These are phyloP conservation scores for Lasioglossum pauxillum DNA, from an alignment of 2,888 invertebrate genomes.

Conservation along the genomic window DNA sequence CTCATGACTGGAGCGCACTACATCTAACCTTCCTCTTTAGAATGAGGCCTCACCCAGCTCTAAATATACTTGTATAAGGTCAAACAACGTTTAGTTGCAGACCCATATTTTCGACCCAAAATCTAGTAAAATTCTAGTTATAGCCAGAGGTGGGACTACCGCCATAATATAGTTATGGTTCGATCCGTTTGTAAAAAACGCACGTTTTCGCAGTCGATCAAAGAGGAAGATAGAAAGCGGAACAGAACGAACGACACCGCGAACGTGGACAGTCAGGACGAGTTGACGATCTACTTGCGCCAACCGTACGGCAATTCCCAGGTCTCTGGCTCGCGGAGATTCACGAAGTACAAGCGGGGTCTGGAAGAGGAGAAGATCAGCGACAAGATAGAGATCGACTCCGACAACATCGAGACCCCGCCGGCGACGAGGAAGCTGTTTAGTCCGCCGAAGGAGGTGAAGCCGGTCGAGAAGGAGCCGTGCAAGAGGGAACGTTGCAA, in stretches of 20 bases:
- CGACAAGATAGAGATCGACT: conserved; percentile 93
- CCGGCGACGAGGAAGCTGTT: conserved; percentile 91
- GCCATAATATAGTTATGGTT: not conserved
- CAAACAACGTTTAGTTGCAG: no score
- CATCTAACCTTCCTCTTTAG: no score
- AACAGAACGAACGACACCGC: conserved; percentile 75
- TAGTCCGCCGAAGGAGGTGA: conserved; percentile 87
- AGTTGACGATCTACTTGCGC: conserved; percentile 81
- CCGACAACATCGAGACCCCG: conserved; percentile 96
- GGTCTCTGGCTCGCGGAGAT: conserved; percentile 70
- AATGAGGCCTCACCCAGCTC: no score
- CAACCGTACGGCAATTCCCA: conserved; percentile 74
- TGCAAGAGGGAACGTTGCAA: conserved; percentile 81
- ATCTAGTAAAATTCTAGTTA: no score
- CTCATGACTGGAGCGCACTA: no score
- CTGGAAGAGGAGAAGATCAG: conserved; percentile 81
- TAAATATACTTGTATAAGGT: no score
- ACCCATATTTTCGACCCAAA: no score
- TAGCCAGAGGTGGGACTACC: no score
- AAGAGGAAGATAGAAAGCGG: conserved; percentile 83
- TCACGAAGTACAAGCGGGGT: conserved; percentile 74
- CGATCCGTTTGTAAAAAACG: not conserved
- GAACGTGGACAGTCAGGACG: conserved; percentile 74
- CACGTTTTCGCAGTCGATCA: conserved; percentile 76
- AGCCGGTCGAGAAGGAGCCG: conserved; percentile 83